phyloP scores from a whole-genome alignment of 2,113 vertebrate species.

The Eptesicus fuscus region DNA sequence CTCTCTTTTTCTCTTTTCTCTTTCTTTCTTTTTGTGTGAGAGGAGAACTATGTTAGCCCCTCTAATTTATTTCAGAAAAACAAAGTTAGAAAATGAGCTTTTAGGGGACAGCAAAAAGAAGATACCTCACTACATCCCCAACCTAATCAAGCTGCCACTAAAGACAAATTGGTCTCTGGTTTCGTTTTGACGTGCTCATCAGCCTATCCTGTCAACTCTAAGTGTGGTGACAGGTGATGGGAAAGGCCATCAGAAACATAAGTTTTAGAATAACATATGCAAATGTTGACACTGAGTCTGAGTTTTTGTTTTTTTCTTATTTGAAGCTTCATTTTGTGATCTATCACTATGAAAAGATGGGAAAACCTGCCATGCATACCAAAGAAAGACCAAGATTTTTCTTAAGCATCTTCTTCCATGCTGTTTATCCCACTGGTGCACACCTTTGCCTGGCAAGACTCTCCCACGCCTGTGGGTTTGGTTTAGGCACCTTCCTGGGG shows the following conservation, averaged over 20 bases:
- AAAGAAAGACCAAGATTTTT: neutral
- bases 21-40: no score
- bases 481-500: neutral
- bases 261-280: neutral
- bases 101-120: neutral
- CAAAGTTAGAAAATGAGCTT: neutral
- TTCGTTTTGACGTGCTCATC: neutral
- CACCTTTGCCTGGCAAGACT: neutral
- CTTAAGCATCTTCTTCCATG: neutral
- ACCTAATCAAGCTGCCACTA: neutral
- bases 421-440: neutral
- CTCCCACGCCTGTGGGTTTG: neutral
- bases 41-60: neutral
- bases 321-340: constrained; percentile 8
- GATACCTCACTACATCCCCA: neutral
- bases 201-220: neutral
- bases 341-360: neutral
- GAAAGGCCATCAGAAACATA: neutral
- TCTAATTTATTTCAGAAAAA: neutral
- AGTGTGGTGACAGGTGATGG: neutral
- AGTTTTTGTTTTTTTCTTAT: neutral
- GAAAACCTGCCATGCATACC: neutral
- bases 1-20: neutral
- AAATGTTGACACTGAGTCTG: neutral
- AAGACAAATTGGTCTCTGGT: neutral